Percentiles rank a stretch among this genome's conserved stretches.
Conservation (phyloP, 2,888 invertebrate species). For the Pteria penguin region DNA sequence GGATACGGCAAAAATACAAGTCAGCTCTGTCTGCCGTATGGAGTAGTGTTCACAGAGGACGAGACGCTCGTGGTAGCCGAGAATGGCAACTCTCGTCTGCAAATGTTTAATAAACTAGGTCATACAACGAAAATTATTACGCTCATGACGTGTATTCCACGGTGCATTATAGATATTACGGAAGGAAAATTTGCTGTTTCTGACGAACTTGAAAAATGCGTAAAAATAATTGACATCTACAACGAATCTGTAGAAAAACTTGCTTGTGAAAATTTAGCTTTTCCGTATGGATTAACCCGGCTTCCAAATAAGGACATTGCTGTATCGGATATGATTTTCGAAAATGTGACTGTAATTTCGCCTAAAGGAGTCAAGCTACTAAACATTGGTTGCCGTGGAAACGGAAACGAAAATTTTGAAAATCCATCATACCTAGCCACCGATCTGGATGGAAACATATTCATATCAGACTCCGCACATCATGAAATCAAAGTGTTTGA, state of each 20-base stretch:
- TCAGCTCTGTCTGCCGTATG: constrained; percentile 48
- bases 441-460: constrained; percentile 43
- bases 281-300: constrained; percentile 48
- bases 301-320: constrained; percentile 42
- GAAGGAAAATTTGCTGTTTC: constrained; percentile 44
- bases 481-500: constrained; percentile 57
- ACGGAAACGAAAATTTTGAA: constrained; percentile 41
- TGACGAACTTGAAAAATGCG: constrained; percentile 50
- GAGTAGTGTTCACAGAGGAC: constrained; percentile 45
- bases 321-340: constrained; percentile 56
- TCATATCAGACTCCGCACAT: constrained; percentile 55
- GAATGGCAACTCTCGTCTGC: constrained; percentile 48
- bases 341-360: constrained; percentile 46
- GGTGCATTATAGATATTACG: constrained; percentile 37
- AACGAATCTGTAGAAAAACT: background rate
- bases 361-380: constrained; percentile 36
- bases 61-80: constrained; percentile 50
- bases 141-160: constrained; percentile 42
- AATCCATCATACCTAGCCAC: constrained; percentile 51
- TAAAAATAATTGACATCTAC: constrained; percentile 39
- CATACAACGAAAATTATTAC: constrained; percentile 32
- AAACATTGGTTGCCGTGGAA: constrained; percentile 49
- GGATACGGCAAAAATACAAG: constrained; percentile 35
- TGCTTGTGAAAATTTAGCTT: constrained; percentile 24
- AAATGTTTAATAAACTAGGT: constrained; percentile 48